These are phyloP conservation scores for Drosophila yakuba DNA, from an alignment of 1,140 invertebrate genomes.

Conservation along the genomic window DNA sequence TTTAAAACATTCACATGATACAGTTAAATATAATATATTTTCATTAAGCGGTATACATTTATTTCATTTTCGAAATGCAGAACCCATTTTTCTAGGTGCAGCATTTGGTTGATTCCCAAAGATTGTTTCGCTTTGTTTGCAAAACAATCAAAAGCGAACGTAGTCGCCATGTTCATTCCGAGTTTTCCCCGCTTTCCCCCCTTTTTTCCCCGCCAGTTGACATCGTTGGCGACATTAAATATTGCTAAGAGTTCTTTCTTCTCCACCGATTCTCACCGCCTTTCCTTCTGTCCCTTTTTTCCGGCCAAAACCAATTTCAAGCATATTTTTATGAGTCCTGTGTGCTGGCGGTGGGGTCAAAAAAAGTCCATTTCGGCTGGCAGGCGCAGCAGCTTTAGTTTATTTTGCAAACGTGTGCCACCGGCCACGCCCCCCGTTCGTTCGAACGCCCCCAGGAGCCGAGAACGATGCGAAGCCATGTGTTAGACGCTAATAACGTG, in stretches of 20 bases:
- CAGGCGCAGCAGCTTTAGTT: slow-evolving; percentile 76
- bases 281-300: slow-evolving; percentile 32
- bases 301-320: slow-evolving; percentile 75
- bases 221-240: slow-evolving; percentile 76
- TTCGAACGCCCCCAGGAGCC: slow-evolving; percentile 3
- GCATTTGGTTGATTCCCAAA: slow-evolving; percentile 21
- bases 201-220: slow-evolving; percentile 24
- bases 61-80: neutral
- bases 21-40: too few species aligned
- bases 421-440: slow-evolving; percentile 34
- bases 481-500: slow-evolving; percentile 68
- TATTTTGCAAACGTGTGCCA: slow-evolving; percentile 73
- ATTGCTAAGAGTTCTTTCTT: slow-evolving; percentile 64
- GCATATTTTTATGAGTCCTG: slow-evolving; percentile 78
- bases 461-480: slow-evolving; percentile 44
- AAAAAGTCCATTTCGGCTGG: slow-evolving; percentile 33
- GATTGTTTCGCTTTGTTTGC: slow-evolving; percentile 77
- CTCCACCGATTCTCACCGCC: slow-evolving; percentile 18
- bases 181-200: neutral
- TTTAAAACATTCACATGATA: too few species aligned
- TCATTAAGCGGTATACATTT: too few species aligned
- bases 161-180: slow-evolving; percentile 37
- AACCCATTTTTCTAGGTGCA: slow-evolving; percentile 9
- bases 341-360: slow-evolving; percentile 42
- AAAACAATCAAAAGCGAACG: slow-evolving; percentile 77